A percentile compares a stretch with the other conserved stretches of the same genome.
Conservation (phyloP, 53 echinoderm and acorn worm genomes). For the Paelopatides confundens region DNA sequence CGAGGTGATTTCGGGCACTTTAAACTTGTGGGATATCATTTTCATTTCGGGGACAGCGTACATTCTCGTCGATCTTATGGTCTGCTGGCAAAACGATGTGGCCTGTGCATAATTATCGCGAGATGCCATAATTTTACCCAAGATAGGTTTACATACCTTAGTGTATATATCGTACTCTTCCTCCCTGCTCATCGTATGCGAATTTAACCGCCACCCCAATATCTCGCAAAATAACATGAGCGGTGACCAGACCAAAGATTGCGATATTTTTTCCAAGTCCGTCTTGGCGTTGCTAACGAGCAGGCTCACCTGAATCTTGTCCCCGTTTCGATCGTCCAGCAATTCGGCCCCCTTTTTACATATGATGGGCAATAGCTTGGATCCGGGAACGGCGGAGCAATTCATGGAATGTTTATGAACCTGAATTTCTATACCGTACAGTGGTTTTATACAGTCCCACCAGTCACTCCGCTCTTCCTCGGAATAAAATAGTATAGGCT, state of each 20-base stretch:
- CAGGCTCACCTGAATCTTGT: background rate
- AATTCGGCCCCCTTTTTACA: background rate
- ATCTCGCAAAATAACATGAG: background rate
- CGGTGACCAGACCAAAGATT: background rate
- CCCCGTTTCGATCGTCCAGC: background rate
- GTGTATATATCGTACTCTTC: background rate
- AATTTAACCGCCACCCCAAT: background rate
- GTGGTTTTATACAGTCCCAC: background rate
- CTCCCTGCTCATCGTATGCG: background rate
- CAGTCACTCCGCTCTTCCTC: background rate
- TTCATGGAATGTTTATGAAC: conserved; percentile 30
- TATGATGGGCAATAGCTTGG: background rate
- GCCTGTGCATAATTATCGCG: background rate
- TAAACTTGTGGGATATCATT: too few species aligned
- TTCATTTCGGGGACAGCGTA: too few species aligned
- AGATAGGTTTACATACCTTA: background rate
- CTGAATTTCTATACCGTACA: conserved; percentile 23
- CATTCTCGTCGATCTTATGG: too few species aligned
- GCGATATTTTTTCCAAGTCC: background rate
- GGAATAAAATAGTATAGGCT: background rate
- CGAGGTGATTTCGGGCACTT: too few species aligned
- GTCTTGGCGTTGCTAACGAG: background rate
- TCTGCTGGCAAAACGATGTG: background rate
- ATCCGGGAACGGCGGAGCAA: conserved; percentile 27
- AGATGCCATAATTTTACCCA: background rate